phyloP scores from a whole-genome alignment of 2,797 vertebrate genomes.

The Acrossocheilus wenchowensis region DNA sequence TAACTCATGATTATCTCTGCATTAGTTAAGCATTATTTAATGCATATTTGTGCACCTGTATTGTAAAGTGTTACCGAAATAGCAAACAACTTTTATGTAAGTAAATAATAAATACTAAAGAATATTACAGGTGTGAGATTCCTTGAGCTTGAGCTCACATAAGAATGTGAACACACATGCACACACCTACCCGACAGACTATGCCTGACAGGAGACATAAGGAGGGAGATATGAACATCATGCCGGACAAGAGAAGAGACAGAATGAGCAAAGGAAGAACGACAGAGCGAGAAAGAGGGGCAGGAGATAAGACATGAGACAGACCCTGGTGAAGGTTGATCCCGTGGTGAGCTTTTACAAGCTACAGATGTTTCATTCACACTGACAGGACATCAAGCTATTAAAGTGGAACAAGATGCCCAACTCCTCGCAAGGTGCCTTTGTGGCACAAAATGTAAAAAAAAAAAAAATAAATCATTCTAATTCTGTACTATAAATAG shows the following conservation, averaged over 20 bases:
- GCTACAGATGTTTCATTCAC: constrained; percentile 44
- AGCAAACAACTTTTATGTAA: background rate
- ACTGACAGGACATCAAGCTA: constrained; percentile 53
- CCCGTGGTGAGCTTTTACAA: constrained; percentile 43
- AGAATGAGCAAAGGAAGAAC: background rate
- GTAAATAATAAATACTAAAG: too few relatives aligned
- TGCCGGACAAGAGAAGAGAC: background rate
- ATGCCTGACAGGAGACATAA: constrained; percentile 18
- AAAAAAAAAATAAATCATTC: background rate
- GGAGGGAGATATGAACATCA: constrained; percentile 30
- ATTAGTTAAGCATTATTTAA: too few relatives aligned
- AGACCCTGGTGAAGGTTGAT: constrained; percentile 30
- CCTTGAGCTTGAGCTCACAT: background rate
- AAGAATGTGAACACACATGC: background rate
- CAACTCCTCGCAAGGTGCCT: constrained; percentile 40
- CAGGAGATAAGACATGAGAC: constrained; percentile 27
- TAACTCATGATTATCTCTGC: too few relatives aligned
- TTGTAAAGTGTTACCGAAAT: background rate
- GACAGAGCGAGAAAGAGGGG: background rate
- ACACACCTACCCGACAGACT: background rate
- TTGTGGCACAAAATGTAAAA: constrained; percentile 34
- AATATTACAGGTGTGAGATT: background rate
- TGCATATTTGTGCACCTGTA: too few relatives aligned
- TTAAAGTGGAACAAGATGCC: constrained; percentile 50
- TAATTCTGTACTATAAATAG: constrained; percentile 25